phyloP scores from a whole-genome alignment of 2,113 vertebrate species.

The Scomber colias region DNA sequence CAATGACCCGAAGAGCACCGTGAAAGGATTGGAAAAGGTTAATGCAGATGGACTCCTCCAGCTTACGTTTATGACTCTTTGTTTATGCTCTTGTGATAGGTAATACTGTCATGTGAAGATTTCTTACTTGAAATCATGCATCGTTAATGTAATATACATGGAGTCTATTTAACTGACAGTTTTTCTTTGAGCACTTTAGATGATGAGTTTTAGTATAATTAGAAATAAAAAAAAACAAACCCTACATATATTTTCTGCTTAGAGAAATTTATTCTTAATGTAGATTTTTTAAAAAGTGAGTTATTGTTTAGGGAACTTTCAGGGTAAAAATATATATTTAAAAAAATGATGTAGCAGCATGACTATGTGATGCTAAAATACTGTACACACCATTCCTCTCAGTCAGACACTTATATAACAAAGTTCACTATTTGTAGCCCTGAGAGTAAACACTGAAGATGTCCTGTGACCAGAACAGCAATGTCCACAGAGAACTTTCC shows the following conservation, averaged over 20 bases:
- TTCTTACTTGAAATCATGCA: no score
- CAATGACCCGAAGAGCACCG: constrained; percentile 2
- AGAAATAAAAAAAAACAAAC: no score
- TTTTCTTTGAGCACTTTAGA: no score
- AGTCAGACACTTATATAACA: constrained; percentile 28
- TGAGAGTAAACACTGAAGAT: constrained; percentile 32
- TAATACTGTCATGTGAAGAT: no score
- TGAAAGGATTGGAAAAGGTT: background rate
- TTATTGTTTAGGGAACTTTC: no score
- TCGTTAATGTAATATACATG: background rate
- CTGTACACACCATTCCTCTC: background rate
- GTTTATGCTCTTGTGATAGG: background rate
- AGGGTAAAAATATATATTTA: background rate
- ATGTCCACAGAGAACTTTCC: no score
- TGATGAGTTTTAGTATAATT: background rate
- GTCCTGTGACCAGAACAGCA: background rate
- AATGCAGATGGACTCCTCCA: background rate
- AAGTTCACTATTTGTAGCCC: background rate
- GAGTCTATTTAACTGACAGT: no score
- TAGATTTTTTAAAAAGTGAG: no score
- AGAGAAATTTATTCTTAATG: no score
- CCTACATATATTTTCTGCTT: no score
- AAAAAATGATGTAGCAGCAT: background rate
- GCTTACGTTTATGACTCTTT: background rate
- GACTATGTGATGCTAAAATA: background rate